phyloP scores from a whole-genome alignment of 2,888 invertebrate genomes.

The Tholera decimalis region DNA sequence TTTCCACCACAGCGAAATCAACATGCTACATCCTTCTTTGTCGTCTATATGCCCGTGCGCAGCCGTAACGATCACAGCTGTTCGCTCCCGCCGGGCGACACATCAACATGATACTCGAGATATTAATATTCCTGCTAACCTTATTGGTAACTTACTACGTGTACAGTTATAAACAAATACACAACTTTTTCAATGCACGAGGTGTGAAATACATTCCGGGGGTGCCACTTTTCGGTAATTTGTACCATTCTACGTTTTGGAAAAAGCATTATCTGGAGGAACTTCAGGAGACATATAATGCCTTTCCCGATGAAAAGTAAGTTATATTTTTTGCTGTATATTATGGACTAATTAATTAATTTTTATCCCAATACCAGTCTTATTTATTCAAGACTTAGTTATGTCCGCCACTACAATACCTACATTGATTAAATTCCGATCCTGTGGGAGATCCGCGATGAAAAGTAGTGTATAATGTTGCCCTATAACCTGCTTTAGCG shows the following conservation, averaged over 20 bases:
- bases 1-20: neutral
- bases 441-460: too few species aligned
- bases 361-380: too few species aligned
- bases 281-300: slow-evolving; percentile 74
- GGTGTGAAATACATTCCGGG: slow-evolving; percentile 80
- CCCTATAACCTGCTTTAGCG: too few species aligned
- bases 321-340: slow-evolving; percentile 33
- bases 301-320: slow-evolving; percentile 81
- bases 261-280: slow-evolving; percentile 77
- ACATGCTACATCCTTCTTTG: neutral
- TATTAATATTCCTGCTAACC: slow-evolving; percentile 76
- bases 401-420: too few species aligned
- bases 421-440: too few species aligned
- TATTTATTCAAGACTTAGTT: too few species aligned
- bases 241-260: slow-evolving; percentile 66
- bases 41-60: slow-evolving; percentile 10
- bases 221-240: slow-evolving; percentile 82
- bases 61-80: slow-evolving; percentile 15
- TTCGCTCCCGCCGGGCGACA: slow-evolving; percentile 2
- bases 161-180: slow-evolving; percentile 71
- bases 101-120: slow-evolving; percentile 79
- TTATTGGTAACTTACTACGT: slow-evolving; percentile 70
- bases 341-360: too few species aligned
- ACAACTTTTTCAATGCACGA: slow-evolving; percentile 71
- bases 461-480: too few species aligned